phyloP scores from a whole-genome alignment of 2,888 invertebrate genomes.

The Escarpia spicata region DNA sequence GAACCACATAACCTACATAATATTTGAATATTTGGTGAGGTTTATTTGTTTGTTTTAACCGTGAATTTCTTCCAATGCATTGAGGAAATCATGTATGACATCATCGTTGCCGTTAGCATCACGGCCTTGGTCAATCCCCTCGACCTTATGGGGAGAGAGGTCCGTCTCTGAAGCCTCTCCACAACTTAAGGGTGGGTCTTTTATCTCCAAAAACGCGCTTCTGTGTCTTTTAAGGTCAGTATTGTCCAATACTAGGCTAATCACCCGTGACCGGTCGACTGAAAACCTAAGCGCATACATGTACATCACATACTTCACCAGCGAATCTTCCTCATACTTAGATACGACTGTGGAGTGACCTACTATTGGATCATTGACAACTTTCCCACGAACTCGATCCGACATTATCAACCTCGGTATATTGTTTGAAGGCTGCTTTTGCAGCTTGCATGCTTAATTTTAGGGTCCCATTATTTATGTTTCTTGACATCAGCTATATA shows the following conservation, averaged over 20 bases:
- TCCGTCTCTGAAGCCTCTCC: background rate
- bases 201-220: background rate
- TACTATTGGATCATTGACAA: background rate
- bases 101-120: background rate
- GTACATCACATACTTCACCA: background rate
- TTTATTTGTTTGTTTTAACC: background rate
- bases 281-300: background rate
- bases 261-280: background rate
- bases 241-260: background rate
- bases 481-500: background rate
- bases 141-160: background rate
- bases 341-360: background rate
- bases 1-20: too few relatives aligned
- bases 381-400: background rate
- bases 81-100: background rate
- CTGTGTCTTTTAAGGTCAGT: background rate
- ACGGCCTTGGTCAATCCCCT: background rate
- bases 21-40: background rate
- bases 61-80: too few relatives aligned
- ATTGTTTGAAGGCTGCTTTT: background rate
- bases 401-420: background rate
- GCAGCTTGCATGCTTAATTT: background rate
- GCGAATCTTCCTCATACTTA: constrained; percentile 14
- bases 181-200: background rate
- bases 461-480: background rate